Evolutionary conservation across 2,888 invertebrate genomes (phyloP).

Genomic region (Lasioglossum malachurum): DNA sequence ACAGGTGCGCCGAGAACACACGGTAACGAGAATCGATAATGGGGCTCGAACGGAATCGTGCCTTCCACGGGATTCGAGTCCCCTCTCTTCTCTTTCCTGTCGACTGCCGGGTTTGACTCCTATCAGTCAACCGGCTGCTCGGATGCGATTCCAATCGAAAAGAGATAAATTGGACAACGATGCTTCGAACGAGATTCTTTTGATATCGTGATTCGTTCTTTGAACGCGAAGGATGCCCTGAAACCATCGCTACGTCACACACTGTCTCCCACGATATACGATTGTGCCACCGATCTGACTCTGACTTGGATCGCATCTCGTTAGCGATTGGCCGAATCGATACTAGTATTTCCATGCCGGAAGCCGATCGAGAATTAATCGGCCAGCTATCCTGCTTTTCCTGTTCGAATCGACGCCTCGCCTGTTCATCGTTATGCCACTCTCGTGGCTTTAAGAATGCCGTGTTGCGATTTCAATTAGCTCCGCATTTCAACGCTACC

Average conservation of each 20-base stretch:
- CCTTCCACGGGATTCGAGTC: conserved; percentile 4
- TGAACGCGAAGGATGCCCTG: neutral
- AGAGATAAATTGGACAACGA: conserved; percentile 32
- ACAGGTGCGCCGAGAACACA: conserved; percentile 39
- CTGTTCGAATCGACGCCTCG: neutral
- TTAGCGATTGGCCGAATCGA: neutral
- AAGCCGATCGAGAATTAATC: conserved; percentile 1
- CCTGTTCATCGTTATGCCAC: neutral
- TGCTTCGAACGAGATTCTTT: conserved; percentile 22
- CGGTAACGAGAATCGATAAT: conserved; percentile 67
- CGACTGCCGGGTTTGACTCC: conserved; percentile 16
- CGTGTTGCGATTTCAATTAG: neutral
- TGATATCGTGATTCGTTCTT: conserved; percentile 41
- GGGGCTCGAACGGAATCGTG: conserved; percentile 47
- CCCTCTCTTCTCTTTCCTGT: neutral
- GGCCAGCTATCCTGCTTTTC: neutral
- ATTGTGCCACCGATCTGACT: neutral
- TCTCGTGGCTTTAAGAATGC: neutral
- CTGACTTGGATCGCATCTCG: neutral
- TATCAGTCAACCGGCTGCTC: conserved; percentile 23
- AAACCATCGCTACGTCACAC: neutral
- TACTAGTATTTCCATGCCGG: neutral
- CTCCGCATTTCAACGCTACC: too few relatives aligned
- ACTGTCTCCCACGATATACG: conserved; percentile 4
- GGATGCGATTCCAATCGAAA: conserved; percentile 17